Evolutionary conservation across 2,113 vertebrate genomes (phyloP).

Genomic region (Varanus komodoensis): DNA sequence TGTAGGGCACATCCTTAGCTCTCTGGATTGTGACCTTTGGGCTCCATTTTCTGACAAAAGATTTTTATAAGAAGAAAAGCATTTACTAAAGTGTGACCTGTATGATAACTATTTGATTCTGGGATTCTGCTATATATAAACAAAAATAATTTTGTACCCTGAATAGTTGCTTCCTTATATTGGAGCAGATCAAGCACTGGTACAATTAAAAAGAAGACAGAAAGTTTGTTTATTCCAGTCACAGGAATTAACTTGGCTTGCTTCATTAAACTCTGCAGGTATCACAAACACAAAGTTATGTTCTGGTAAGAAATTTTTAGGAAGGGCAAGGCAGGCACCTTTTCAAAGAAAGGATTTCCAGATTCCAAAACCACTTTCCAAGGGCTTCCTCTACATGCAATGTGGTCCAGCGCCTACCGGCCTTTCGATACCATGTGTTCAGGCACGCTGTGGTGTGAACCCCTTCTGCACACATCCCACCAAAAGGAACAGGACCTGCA

Average conservation of each 20-base stretch:
- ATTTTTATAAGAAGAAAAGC: conserved; percentile 24
- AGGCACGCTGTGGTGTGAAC: background rate
- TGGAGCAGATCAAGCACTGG: background rate
- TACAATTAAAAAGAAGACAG: conserved; percentile 20
- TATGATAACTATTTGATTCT: background rate
- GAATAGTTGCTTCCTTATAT: background rate
- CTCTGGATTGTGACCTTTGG: background rate
- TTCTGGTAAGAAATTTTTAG: background rate
- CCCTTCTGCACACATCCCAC: background rate
- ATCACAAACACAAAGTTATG: background rate
- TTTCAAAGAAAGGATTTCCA: background rate
- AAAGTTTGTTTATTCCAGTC: background rate
- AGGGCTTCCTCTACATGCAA: background rate
- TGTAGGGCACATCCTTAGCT: background rate
- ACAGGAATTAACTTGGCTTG: background rate
- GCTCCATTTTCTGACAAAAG: background rate
- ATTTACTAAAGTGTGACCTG: background rate
- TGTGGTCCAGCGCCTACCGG: background rate
- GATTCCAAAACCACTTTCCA: background rate
- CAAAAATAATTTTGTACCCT: background rate
- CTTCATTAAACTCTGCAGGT: background rate
- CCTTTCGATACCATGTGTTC: too few species aligned
- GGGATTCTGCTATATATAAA: conserved; percentile 4
- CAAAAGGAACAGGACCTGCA: background rate
- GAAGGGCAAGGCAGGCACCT: background rate